Conservation (phyloP, 2,888 invertebrate genomes). For the Ormyrus rosae region DNA sequence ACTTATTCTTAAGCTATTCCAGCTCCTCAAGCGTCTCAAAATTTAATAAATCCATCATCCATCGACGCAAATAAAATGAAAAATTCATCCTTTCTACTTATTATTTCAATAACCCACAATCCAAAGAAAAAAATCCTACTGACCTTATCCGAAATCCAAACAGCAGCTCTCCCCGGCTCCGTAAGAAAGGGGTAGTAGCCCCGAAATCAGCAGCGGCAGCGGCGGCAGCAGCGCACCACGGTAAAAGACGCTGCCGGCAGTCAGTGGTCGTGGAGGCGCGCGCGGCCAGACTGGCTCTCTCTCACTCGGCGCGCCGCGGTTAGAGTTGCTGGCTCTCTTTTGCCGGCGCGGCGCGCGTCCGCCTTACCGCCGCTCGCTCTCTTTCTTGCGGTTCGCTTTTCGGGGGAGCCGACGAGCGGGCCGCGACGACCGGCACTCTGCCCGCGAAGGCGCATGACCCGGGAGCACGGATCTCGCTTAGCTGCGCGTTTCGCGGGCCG, state of each 20-base stretch:
- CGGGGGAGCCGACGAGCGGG: no score
- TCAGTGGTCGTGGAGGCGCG: conserved; percentile 45
- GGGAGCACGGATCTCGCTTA: not conserved
- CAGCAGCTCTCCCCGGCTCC: not conserved
- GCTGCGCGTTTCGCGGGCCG: not conserved
- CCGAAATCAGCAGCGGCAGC: not conserved
- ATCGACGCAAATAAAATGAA: not conserved
- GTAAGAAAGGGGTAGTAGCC: not conserved
- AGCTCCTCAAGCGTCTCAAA: not conserved
- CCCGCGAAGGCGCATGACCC: not conserved
- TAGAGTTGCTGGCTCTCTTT: conserved; percentile 1
- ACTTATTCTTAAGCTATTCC: no score
- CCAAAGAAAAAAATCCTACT: no score
- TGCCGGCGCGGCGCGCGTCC: conserved; percentile 12
- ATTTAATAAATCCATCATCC: not conserved
- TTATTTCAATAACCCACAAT: no score
- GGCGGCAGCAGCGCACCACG: not conserved
- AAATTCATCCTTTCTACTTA: not conserved
- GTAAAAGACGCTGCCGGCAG: not conserved
- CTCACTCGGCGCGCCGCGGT: conserved; percentile 25
- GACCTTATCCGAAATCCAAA: no score
- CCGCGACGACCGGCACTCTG: no score
- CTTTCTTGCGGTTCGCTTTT: not conserved
- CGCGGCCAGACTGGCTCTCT: conserved; percentile 54
- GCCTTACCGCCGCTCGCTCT: conserved; percentile 6